Percentiles rank a stretch among this genome's conserved stretches.
Evolutionary conservation across 2,113 vertebrate species (phyloP).

Genomic region (Psilopogon haemacephalus): DNA sequence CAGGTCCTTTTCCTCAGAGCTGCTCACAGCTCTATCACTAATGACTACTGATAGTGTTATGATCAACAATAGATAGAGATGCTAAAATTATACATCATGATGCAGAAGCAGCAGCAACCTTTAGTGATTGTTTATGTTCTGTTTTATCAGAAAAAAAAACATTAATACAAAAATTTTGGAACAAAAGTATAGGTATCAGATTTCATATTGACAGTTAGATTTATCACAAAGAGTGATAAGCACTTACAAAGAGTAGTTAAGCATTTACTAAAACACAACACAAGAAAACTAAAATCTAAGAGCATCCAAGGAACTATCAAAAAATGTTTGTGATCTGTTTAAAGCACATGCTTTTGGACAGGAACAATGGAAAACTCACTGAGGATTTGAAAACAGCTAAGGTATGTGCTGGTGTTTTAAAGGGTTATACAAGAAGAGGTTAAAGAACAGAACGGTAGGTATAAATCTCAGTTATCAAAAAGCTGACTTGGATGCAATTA

Average conservation of each 20-base stretch:
- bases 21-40: too few relatives aligned
- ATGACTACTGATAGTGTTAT: neutral
- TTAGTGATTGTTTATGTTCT: neutral
- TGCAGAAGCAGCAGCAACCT: neutral
- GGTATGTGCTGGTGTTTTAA: neutral
- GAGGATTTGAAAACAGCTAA: neutral
- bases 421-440: neutral
- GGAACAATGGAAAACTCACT: neutral
- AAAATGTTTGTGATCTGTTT: neutral
- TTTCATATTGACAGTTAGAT: neutral
- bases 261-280: neutral
- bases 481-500: neutral
- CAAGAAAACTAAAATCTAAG: neutral
- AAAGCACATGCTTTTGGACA: neutral
- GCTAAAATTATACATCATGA: neutral
- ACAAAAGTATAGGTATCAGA: neutral
- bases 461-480: neutral
- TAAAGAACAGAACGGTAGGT: neutral
- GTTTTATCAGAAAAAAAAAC: neutral
- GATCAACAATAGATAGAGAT: neutral
- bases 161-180: neutral
- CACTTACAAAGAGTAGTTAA: too few relatives aligned
- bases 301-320: neutral
- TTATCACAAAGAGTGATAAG: neutral
- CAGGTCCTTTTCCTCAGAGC: too few relatives aligned